Percentiles rank a stretch among this genome's conserved stretches.
These are phyloP conservation scores for Scartelaos histophorus DNA, from an alignment of 2,113 vertebrate genomes.

Conservation along the genomic window DNA sequence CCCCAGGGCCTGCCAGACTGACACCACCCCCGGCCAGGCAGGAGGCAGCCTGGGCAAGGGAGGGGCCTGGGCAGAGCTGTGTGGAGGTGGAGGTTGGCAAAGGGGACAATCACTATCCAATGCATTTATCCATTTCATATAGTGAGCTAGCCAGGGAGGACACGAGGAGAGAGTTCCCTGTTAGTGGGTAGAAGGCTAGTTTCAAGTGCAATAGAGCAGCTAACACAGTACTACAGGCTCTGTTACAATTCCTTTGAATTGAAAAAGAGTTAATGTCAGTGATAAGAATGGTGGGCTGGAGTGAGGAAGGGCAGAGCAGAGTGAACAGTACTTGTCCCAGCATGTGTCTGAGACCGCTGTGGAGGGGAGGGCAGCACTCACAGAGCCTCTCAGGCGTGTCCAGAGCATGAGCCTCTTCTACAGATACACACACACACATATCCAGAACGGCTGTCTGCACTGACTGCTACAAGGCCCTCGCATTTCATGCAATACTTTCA, in stretches of 20 bases:
- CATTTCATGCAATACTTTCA: slow-evolving; percentile 4
- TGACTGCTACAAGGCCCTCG: neutral
- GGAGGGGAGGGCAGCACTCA: slow-evolving; percentile 59
- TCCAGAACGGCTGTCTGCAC: slow-evolving; percentile 13
- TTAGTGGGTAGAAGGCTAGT: slow-evolving; percentile 16
- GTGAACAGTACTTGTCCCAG: slow-evolving; percentile 62
- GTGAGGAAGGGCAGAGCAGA: slow-evolving; percentile 37
- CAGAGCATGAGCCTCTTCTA: slow-evolving; percentile 62
- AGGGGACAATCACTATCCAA: slow-evolving; percentile 58
- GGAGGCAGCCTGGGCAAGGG: slow-evolving; percentile 56
- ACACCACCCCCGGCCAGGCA: slow-evolving; percentile 66
- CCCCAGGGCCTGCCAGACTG: slow-evolving; percentile 75
- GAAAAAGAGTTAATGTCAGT: slow-evolving; percentile 33
- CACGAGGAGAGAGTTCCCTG: slow-evolving; percentile 13
- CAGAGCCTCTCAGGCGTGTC: slow-evolving; percentile 65
- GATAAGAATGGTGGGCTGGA: slow-evolving; percentile 32
- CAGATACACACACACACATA: slow-evolving; percentile 31
- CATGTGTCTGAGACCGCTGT: slow-evolving; percentile 63
- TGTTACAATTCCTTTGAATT: slow-evolving; percentile 13
- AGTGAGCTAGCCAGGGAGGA: slow-evolving; percentile 5
- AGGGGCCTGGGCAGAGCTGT: slow-evolving; percentile 38
- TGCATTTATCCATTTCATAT: slow-evolving; percentile 64
- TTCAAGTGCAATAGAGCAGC: slow-evolving; percentile 35
- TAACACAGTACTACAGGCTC: slow-evolving; percentile 32
- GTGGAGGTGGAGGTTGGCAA: slow-evolving; percentile 63